Percentiles rank a stretch among this genome's conserved stretches.
These are phyloP conservation scores for Eubucco bourcierii DNA, from an alignment of 2,113 vertebrate genomes.

Conservation along the genomic window DNA sequence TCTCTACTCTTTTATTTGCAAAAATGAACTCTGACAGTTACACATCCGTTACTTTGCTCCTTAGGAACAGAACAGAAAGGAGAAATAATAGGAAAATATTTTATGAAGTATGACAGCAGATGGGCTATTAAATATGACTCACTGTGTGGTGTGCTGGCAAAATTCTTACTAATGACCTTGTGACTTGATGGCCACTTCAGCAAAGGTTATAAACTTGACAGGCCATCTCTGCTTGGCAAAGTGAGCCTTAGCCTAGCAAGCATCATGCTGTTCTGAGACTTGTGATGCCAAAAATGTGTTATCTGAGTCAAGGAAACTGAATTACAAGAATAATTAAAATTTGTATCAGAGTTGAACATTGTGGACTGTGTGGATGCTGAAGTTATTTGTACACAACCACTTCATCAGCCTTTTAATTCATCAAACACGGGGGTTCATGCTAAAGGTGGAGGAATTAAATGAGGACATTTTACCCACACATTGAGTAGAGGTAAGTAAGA, in stretches of 20 bases:
- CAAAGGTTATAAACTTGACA: constrained; percentile 32
- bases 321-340: constrained; percentile 25
- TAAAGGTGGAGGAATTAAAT: background rate
- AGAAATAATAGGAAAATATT: constrained; percentile 43
- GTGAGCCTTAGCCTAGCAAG: background rate
- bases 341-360: background rate
- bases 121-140: constrained; percentile 44
- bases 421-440: background rate
- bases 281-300: background rate
- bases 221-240: constrained; percentile 12
- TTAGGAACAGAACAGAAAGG: background rate
- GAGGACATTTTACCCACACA: background rate
- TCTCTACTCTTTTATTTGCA: constrained; percentile 12
- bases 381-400: background rate
- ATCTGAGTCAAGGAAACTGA: constrained; percentile 16
- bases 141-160: background rate
- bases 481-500: background rate
- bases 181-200: background rate
- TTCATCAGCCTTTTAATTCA: background rate
- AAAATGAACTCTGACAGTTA: background rate
- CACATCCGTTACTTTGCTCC: background rate
- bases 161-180: constrained; percentile 43
- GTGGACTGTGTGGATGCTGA: background rate
- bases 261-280: constrained; percentile 28
- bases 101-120: constrained; percentile 44